Evolutionary conservation across 2,888 invertebrate genomes (phyloP), one percentile per base, ranked within the genome.

Genomic region (Spodoptera picta): DNA sequence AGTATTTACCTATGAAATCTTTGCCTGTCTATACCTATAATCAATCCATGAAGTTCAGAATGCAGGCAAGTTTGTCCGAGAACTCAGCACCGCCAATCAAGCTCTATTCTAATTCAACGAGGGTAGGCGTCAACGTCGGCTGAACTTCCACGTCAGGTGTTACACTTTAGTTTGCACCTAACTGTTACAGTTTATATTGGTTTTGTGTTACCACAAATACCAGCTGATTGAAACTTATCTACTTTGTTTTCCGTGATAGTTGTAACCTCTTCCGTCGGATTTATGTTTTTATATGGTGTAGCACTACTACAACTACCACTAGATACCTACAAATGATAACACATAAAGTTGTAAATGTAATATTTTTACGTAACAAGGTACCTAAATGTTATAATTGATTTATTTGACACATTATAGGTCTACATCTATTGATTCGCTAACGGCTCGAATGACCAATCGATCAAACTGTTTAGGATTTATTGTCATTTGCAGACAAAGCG

Each of bases 41-140:
- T 79, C 70, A 77, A 73, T 76, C 69, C 45, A 44, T 57, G 61
- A 77, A 80, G 53, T 77, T 79, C 43, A 55, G 49, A 66, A 57
- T 58, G 63, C 53, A 49, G n/a, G 46, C 47, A 82, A 80, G 76
- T 80, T 82, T 68, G 70, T 52, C 65, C 58, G 49, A 49, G 62
- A 75, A 69, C 73, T 79, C 71, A 61, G 70, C 67, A 61, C 73
- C 79, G 72, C 80, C 83, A 84, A 84, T 82, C 83, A 83, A 69
- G 77, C 69, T 65, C 81, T 63, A 84, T 84, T 84, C 79, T 84
- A 80, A 83, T 82, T 69, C 76, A 56, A 68, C 67, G 62, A 68
- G 63, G 69, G 75, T 60, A 62, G 62, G 57, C 72, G 54, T 65
- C 70, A 73, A 69, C 67, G 77, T 50, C 36, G 57, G 77, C 48